Conservation (phyloP, 2,888 invertebrate species). For the Mantis religiosa region DNA sequence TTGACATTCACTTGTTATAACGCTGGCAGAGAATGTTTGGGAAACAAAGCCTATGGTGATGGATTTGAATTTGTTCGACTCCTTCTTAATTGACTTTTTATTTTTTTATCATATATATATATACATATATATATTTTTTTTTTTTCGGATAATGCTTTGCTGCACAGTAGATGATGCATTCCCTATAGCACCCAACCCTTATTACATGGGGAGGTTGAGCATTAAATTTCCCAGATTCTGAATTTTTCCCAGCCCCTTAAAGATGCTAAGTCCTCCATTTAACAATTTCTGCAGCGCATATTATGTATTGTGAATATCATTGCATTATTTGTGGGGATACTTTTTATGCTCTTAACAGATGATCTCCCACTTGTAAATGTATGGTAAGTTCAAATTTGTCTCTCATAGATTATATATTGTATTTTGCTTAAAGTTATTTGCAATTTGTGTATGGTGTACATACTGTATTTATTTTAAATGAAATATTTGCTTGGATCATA, state of each 20-base stretch:
- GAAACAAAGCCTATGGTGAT: conserved; percentile 32
- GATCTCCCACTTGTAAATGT: background rate
- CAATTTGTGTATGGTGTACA: background rate
- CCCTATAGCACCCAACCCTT: conserved; percentile 22
- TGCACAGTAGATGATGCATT: conserved; percentile 32
- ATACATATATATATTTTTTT: too few relatives aligned
- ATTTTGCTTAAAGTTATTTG: background rate
- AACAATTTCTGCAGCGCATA: background rate
- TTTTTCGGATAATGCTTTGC: conserved; percentile 29
- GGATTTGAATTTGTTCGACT: conserved; percentile 34
- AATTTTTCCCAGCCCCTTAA: background rate
- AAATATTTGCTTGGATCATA: background rate
- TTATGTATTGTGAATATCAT: background rate
- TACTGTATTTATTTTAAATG: background rate
- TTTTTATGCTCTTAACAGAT: background rate
- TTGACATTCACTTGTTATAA: conserved; percentile 33
- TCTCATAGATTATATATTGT: background rate
- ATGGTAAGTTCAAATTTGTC: background rate
- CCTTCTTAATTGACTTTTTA: conserved; percentile 31
- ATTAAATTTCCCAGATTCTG: background rate
- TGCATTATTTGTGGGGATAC: background rate
- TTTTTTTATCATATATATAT: conserved; percentile 32
- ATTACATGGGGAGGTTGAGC: background rate
- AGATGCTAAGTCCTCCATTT: background rate
- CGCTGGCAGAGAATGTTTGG: conserved; percentile 32